Conservation (phyloP, 2,113 vertebrate species). For the Alouatta palliata region DNA sequence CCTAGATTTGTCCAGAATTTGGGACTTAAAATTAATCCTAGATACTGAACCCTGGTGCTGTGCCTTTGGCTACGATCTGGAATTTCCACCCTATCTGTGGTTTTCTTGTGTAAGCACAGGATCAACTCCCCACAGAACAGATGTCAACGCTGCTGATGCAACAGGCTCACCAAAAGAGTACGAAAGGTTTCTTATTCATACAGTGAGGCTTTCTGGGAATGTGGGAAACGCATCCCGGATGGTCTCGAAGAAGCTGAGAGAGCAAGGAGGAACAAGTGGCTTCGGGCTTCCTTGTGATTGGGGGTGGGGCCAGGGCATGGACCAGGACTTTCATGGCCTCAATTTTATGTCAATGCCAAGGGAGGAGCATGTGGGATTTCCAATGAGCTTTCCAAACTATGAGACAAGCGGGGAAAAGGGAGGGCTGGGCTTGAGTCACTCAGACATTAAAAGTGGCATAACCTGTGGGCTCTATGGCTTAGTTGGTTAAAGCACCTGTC, state of each 20-base stretch:
- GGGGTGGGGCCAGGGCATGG: too few species aligned
- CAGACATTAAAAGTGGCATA: background rate
- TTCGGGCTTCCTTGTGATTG: background rate
- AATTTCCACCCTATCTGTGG: background rate
- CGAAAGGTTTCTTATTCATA: background rate
- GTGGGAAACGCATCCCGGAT: background rate
- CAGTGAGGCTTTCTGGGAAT: background rate
- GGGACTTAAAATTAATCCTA: background rate
- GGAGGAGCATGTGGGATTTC: background rate
- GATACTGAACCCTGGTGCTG: background rate
- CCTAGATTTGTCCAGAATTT: background rate
- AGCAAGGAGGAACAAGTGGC: background rate
- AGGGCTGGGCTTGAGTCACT: background rate
- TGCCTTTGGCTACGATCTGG: background rate
- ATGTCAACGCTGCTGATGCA: background rate
- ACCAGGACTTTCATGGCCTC: background rate
- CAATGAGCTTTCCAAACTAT: background rate
- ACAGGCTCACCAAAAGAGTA: background rate
- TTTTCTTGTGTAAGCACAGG: background rate
- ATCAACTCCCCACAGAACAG: background rate
- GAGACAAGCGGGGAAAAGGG: background rate
- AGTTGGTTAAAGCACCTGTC: too few species aligned
- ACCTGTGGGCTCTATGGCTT: too few species aligned
- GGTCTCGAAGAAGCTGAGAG: background rate
- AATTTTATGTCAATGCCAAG: background rate